Conservation (phyloP, 2,888 invertebrate genomes). For the Agriopis marginaria region DNA sequence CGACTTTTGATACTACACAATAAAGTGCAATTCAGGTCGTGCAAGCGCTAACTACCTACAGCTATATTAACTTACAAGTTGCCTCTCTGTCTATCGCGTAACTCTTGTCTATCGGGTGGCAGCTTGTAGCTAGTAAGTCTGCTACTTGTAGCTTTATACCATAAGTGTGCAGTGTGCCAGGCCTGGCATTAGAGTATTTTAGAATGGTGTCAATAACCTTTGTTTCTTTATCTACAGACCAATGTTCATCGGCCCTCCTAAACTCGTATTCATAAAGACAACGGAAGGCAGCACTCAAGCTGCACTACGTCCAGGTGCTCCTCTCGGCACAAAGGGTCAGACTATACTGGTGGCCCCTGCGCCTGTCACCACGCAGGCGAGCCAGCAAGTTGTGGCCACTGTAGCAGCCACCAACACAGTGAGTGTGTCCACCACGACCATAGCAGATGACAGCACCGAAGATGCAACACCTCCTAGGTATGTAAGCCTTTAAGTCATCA, state of each 20-base stretch:
- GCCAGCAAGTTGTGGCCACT: conserved; percentile 42
- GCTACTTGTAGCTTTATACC: too few species aligned
- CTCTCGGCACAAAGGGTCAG: conserved; percentile 68
- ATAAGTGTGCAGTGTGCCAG: too few species aligned
- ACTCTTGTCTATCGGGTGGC: too few species aligned
- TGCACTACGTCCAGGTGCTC: conserved; percentile 68
- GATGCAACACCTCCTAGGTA: conserved; percentile 59
- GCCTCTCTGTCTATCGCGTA: too few species aligned
- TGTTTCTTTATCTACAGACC: conserved; percentile 61
- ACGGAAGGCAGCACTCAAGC: conserved; percentile 74
- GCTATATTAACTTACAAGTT: too few species aligned
- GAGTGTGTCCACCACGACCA: conserved; percentile 50
- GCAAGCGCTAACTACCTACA: too few species aligned
- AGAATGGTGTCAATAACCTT: too few species aligned
- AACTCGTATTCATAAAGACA: conserved; percentile 83
- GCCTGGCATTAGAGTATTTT: too few species aligned
- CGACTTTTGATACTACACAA: too few species aligned
- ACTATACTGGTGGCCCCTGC: conserved; percentile 78
- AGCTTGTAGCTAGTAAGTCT: too few species aligned
- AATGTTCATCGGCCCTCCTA: conserved; percentile 83
- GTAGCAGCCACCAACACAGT: conserved; percentile 48
- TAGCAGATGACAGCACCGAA: conserved; percentile 63
- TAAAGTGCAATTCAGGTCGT: too few species aligned
- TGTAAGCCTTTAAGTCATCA: not conserved
- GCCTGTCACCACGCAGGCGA: conserved; percentile 53